Evolutionary conservation across 2,797 vertebrate species (phyloP).

Genomic region (Cyclopterus lumpus): DNA sequence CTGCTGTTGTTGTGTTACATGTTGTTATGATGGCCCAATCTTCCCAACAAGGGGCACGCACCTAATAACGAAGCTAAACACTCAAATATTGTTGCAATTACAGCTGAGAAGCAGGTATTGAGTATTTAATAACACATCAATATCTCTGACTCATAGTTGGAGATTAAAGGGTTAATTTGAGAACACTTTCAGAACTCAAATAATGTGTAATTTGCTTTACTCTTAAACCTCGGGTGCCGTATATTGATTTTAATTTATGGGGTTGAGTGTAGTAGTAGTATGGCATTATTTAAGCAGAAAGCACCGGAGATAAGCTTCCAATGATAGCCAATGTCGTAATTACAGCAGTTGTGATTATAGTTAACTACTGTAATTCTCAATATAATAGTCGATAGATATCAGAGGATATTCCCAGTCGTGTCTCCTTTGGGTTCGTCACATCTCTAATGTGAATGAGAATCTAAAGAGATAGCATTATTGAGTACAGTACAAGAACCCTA

Average conservation of each 20-base stretch:
- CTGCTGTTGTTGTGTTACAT: not conserved
- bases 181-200: not conserved
- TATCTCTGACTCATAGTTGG: not conserved
- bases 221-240: not conserved
- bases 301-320: not conserved
- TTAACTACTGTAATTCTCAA: conserved; percentile 32
- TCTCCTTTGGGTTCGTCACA: conserved; percentile 57
- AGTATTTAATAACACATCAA: not conserved
- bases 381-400: conserved; percentile 15
- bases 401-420: conserved; percentile 53
- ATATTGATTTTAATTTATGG: not conserved
- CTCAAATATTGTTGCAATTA: not conserved
- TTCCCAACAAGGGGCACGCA: not conserved
- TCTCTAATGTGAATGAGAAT: conserved; percentile 58
- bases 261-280: not conserved
- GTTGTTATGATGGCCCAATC: not conserved
- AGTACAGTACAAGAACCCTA: conserved; percentile 68
- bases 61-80: not conserved
- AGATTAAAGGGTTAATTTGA: not conserved
- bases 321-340: conserved; percentile 30
- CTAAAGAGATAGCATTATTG: conserved; percentile 59
- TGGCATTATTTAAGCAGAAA: conserved; percentile 11
- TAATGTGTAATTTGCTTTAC: not conserved
- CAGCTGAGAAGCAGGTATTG: not conserved
- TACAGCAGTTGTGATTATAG: conserved; percentile 33